A percentile compares a stretch with the other conserved stretches of the same genome.
Evolutionary conservation across 2,113 vertebrate genomes (phyloP).

Genomic region (Gobiocypris rarus): DNA sequence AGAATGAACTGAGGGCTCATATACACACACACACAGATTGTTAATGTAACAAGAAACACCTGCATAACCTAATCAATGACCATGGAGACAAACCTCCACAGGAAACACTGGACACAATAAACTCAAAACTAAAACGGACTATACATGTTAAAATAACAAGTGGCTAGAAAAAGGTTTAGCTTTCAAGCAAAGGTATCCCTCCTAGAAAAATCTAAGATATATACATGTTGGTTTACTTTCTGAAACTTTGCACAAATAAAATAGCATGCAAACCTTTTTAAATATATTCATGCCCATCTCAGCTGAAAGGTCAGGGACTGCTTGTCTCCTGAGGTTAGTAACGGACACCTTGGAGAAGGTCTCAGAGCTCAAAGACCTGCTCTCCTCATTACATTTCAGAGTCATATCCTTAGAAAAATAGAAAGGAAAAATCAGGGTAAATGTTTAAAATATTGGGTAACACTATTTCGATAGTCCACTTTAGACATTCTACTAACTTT

Average conservation of each 20-base stretch:
- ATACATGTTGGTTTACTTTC: neutral
- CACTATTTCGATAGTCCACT: too few relatives aligned
- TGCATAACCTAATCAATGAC: too few relatives aligned
- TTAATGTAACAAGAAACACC: too few relatives aligned
- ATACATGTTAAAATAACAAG: too few relatives aligned
- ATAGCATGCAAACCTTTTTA: constrained; percentile 84
- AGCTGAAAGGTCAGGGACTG: constrained; percentile 93
- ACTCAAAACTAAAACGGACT: too few relatives aligned
- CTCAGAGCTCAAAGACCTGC: constrained; percentile 90
- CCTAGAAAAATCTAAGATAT: too few relatives aligned
- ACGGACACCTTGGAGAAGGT: constrained; percentile 93
- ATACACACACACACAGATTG: too few relatives aligned
- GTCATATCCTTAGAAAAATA: constrained; percentile 86
- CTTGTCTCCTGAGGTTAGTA: constrained; percentile 91
- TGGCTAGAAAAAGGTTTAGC: too few relatives aligned
- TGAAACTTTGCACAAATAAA: neutral
- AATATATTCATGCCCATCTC: constrained; percentile 98
- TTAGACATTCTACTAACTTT: too few relatives aligned
- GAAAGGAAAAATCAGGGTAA: neutral
- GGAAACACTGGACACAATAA: too few relatives aligned
- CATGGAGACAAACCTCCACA: too few relatives aligned
- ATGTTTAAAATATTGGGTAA: neutral
- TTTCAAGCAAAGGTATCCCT: neutral
- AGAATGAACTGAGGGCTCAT: too few relatives aligned
- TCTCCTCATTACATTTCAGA: constrained; percentile 94